Evolutionary conservation across 2,797 vertebrate species (phyloP), one percentile per base, ranked within the genome.

Genomic region (Anas bahamensis): DNA sequence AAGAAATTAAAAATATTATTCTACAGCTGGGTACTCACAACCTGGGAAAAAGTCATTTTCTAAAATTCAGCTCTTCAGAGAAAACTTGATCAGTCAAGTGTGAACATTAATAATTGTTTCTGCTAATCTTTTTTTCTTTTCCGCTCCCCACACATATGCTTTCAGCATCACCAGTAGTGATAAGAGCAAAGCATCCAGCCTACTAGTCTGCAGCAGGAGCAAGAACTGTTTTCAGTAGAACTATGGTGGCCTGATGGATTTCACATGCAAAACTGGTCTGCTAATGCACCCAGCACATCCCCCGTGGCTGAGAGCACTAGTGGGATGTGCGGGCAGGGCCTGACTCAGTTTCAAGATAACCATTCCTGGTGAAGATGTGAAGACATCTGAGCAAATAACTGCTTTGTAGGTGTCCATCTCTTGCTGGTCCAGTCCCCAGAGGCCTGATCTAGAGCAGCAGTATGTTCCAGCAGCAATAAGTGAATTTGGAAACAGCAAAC

Each of bases 101-200:
- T 74, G 55, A 80, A 80, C 17, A 56, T 72, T 95, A 55, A 21
- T 77, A 90, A 91, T 77, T 65, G 50, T 80, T 90, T 90, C 76
- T 94, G 56, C 52, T 81, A 37, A 37, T 29, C 4, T 17, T 31
- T 35, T 35, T 5, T 1, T 11, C 12, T 48, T 50, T 50, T 13
- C 7, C 7, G 0, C 2, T 1, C 1, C 0, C 2, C 18, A 12
- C 19, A 2, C 28, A 41, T 9, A 33, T 17, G 10, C 41, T 69
- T 46, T 83, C 59, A 46, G 17, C 61, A 41, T 64, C 3, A 8
- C 15, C 80, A 23, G 9, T 44, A 44, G 42, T 44, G 17, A 78
- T 39, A 35, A 72, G 24, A 88, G 76, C 59, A 89, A 50, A 86
- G 29, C 70, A 60, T 23, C 24, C 61, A 84, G 29, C 46, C 89